Conservation (phyloP, 53 echinoderm and acorn worm species). For the Glandiceps talaboti region DNA sequence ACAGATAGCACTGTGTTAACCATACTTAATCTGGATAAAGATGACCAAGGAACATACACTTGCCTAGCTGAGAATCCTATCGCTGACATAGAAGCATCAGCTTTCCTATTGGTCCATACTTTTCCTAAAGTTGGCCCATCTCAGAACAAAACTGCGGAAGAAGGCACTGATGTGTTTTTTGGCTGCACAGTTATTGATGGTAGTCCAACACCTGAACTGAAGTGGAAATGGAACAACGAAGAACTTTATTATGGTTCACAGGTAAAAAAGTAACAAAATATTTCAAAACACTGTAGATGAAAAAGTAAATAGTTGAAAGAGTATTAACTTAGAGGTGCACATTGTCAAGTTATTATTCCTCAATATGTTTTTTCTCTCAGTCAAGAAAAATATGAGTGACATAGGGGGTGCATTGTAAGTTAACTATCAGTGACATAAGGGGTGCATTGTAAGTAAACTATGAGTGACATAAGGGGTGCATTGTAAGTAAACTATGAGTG, state of each 20-base stretch:
- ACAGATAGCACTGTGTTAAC: background rate
- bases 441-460: too few relatives aligned
- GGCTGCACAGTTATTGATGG: background rate
- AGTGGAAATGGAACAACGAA: background rate
- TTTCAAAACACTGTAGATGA: too few relatives aligned
- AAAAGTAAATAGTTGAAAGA: too few relatives aligned
- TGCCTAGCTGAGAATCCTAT: background rate
- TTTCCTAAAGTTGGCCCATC: background rate
- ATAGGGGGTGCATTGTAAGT: background rate
- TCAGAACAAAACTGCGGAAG: background rate
- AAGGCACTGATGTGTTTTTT: background rate
- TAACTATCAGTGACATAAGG: too few relatives aligned
- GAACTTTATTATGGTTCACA: background rate
- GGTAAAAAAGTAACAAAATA: too few relatives aligned
- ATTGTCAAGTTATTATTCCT: too few relatives aligned
- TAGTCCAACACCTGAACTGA: background rate
- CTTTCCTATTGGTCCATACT: background rate
- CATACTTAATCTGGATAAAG: background rate
- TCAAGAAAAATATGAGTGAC: background rate
- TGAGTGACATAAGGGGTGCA: too few relatives aligned
- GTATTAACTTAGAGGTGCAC: too few relatives aligned
- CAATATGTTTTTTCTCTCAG: background rate
- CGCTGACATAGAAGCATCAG: background rate
- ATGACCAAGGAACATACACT: background rate
- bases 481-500: too few relatives aligned